phyloP scores from a whole-genome alignment of 2,113 vertebrate genomes.

The Electrona antarctica region DNA sequence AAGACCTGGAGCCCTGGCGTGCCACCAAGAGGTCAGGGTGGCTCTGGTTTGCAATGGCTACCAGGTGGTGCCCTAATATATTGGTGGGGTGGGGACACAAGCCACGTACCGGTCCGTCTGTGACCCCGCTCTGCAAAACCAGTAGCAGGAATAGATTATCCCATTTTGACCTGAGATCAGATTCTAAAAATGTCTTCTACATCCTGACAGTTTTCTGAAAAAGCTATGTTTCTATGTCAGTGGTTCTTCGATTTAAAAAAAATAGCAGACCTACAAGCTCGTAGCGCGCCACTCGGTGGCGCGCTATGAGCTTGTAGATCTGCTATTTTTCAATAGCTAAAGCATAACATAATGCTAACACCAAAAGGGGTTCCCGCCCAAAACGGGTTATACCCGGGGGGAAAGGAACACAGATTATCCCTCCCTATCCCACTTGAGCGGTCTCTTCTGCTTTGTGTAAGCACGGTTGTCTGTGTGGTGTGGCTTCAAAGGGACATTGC shows the following conservation, averaged over 20 bases:
- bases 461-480: slow-evolving; percentile 25
- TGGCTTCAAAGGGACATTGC: slow-evolving; percentile 47
- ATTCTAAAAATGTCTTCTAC: no score
- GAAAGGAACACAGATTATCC: slow-evolving; percentile 33
- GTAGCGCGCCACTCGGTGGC: no score
- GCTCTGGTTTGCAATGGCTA: slow-evolving; percentile 52
- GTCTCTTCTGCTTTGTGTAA: slow-evolving; percentile 26
- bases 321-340: no score
- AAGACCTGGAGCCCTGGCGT: slow-evolving; percentile 52
- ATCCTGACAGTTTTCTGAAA: no score
- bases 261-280: no score
- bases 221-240: no score
- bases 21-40: slow-evolving; percentile 39
- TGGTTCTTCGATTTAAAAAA: no score
- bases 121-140: slow-evolving; percentile 39
- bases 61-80: slow-evolving; percentile 65
- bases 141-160: slow-evolving; percentile 56
- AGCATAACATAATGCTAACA: no score
- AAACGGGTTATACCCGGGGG: slow-evolving; percentile 15
- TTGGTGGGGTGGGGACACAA: slow-evolving; percentile 16
- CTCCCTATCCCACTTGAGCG: slow-evolving; percentile 29
- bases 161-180: no score
- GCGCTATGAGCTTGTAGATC: no score
- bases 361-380: no score
- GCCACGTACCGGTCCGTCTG: slow-evolving; percentile 43